Evolutionary conservation across 2,888 invertebrate species (phyloP).

Genomic region (Mycalesis mineus): DNA sequence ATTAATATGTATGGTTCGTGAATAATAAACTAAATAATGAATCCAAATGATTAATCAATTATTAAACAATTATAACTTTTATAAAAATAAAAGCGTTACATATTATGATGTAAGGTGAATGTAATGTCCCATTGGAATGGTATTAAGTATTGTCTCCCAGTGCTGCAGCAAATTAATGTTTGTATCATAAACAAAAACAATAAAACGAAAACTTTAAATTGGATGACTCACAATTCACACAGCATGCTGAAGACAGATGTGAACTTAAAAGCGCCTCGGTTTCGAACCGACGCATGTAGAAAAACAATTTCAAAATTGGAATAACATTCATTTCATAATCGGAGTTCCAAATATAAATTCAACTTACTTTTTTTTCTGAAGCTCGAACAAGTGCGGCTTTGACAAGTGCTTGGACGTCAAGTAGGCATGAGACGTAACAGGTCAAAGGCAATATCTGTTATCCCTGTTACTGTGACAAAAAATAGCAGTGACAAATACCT

Average conservation of each 20-base stretch:
- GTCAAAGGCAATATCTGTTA: too few relatives aligned
- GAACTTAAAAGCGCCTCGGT: neutral
- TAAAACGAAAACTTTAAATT: conserved; percentile 32
- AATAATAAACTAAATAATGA: neutral
- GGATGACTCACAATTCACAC: conserved; percentile 27
- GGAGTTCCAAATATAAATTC: conserved; percentile 18
- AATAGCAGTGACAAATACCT: too few relatives aligned
- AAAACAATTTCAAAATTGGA: conserved; percentile 13
- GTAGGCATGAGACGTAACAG: too few relatives aligned
- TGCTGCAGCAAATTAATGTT: conserved; percentile 29
- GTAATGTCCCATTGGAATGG: too few relatives aligned
- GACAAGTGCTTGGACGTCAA: conserved; percentile 32
- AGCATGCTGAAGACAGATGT: conserved; percentile 31
- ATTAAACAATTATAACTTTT: too few relatives aligned
- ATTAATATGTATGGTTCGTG: neutral
- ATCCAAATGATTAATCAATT: too few relatives aligned
- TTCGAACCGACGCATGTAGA: conserved; percentile 4
- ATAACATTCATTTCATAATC: conserved; percentile 6
- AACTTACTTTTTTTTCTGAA: conserved; percentile 31
- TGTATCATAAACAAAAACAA: conserved; percentile 40
- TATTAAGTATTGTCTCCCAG: neutral
- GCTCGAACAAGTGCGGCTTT: conserved; percentile 26
- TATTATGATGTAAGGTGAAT: too few relatives aligned
- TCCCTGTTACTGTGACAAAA: too few relatives aligned
- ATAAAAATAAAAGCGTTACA: too few relatives aligned